Conservation (phyloP, 2,797 vertebrate genomes). For the Lophius americanus region DNA sequence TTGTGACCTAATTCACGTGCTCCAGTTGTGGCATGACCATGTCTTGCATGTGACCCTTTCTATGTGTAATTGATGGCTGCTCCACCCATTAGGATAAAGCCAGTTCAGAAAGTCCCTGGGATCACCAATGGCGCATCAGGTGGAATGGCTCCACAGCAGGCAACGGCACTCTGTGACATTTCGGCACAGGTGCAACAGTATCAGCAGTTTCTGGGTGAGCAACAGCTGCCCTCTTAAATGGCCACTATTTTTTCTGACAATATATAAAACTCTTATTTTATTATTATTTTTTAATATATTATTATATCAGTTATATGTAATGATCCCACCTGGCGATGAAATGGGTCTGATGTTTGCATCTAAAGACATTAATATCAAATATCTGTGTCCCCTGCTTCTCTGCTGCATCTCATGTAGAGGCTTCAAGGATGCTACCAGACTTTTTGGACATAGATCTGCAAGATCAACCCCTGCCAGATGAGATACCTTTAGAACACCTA, state of each 20-base stretch:
- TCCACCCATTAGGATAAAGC: slow-evolving; percentile 83
- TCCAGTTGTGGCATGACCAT: not conserved
- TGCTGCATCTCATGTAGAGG: slow-evolving; percentile 74
- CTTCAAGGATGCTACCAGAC: slow-evolving; percentile 86
- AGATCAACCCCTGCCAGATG: slow-evolving; percentile 84
- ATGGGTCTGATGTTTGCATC: not conserved
- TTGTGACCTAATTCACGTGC: not conserved
- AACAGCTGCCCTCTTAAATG: not conserved
- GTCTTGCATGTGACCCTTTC: not conserved
- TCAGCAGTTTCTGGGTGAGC: slow-evolving; percentile 94
- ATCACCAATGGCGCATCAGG: slow-evolving; percentile 87
- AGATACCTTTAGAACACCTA: slow-evolving; percentile 84
- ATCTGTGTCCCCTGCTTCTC: not conserved
- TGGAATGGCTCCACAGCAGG: slow-evolving; percentile 83
- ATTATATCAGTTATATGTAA: not conserved
- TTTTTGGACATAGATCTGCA: slow-evolving; percentile 88
- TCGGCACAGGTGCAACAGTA: slow-evolving; percentile 94
- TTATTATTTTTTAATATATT: not conserved
- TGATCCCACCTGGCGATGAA: not conserved
- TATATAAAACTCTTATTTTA: not conserved
- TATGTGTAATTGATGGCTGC: slow-evolving; percentile 2
- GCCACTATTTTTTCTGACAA: not conserved
- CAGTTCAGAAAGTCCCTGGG: slow-evolving; percentile 89
- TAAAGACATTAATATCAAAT: not conserved
- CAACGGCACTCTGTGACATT: slow-evolving; percentile 85